Conservation (phyloP, 2,113 vertebrate species). For the Vireo altiloquus region DNA sequence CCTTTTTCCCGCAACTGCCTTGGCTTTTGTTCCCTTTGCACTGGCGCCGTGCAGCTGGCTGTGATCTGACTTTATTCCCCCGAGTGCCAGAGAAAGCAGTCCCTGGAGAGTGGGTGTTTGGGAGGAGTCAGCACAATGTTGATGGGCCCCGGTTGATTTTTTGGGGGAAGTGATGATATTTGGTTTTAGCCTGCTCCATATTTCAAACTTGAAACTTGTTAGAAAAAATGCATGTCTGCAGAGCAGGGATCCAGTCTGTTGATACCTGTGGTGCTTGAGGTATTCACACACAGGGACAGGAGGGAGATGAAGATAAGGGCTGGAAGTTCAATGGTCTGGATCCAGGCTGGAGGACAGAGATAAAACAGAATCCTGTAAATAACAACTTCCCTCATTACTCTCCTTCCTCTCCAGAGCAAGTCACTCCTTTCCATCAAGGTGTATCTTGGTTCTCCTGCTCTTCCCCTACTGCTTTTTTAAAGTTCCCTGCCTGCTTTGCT, state of each 20-base stretch:
- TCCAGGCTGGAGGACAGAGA: neutral
- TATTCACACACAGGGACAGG: neutral
- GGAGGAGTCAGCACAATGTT: neutral
- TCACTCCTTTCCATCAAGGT: neutral
- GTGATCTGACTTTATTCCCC: neutral
- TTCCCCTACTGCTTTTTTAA: neutral
- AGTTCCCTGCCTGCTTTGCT: neutral
- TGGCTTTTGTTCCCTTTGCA: conserved; percentile 13
- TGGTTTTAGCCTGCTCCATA: neutral
- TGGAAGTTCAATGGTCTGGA: neutral
- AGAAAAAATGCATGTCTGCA: neutral
- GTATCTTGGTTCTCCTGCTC: neutral
- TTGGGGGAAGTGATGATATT: rapidly evolving
- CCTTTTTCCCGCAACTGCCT: neutral
- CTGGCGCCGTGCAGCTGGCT: neutral
- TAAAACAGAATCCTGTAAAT: neutral
- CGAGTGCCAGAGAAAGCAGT: neutral
- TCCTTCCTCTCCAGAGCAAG: neutral
- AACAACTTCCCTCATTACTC: neutral
- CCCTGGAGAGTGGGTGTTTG: neutral
- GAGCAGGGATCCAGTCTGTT: neutral
- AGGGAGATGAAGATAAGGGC: neutral
- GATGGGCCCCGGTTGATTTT: neutral
- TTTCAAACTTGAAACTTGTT: neutral
- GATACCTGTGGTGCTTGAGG: too few species aligned